Evolutionary conservation across 2,888 invertebrate species (phyloP), one percentile per base, ranked within the genome.

Genomic region (Spilosoma lubricipeda): DNA sequence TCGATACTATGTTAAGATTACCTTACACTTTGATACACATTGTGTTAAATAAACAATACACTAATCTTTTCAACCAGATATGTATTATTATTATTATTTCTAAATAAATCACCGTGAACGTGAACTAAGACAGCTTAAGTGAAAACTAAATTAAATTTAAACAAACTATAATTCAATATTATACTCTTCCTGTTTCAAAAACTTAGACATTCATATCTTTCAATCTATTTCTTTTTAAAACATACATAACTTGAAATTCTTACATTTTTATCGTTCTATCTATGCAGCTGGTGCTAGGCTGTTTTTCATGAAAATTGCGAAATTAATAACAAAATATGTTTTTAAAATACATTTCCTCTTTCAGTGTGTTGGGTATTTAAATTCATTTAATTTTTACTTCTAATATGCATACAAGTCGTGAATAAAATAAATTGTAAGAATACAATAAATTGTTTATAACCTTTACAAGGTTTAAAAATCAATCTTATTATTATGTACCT

Each of bases 401-500:
- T 18, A 18, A 63, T 63, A 2, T 59, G 59, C 59, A 59, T 63
- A 30, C 2, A 63, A 15, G 15, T 30, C 30, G 13, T 63, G 59
- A 63, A 63, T 15, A 30, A n/a, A 63, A 15, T 15, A 63, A 30
- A 20, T 67, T 45, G 1, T 8, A 67, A 45, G n/a, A 45, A 27
- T 45, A 45, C 3, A 27, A 67, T 20, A 48, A 20, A 67, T 70
- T 63, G 63, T n/a, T 30, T 27, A 52, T 70, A 65, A 72, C 72
- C 78, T 72, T 20, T 68, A 27, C 66, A 56, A 77, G 42, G 70
- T 42, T 23, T 81, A 71, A 36, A 15, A 77, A 77, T 76, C 74
- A 77, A 76, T 79, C 75, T 79, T 72, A 69, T 77, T 83, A 82
- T 81, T 78, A 48, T 23, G 23, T 52, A 48, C 70, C 71, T 82